A percentile compares a stretch with the other conserved stretches of the same genome.
phyloP scores from a whole-genome alignment of 2,888 invertebrate genomes.

The Rotaria socialis region DNA sequence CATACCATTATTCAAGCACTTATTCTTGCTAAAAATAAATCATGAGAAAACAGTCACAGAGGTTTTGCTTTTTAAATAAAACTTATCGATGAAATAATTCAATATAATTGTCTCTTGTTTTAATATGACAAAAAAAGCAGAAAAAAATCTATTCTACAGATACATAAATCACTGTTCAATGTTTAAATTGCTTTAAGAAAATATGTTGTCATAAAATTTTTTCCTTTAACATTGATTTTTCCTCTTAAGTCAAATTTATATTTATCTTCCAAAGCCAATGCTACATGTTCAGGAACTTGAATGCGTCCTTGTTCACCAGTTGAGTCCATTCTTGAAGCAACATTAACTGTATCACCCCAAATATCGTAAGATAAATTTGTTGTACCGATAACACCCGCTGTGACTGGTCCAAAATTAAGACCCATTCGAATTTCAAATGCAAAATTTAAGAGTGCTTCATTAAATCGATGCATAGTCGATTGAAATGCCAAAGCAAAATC shows the following conservation, averaged over 20 bases:
- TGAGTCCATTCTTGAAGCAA: conserved; percentile 92
- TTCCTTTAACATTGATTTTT: too few species aligned
- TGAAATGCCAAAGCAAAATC: conserved; percentile 85
- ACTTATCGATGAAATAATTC: neutral
- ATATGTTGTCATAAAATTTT: too few species aligned
- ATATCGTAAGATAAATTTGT: conserved; percentile 92
- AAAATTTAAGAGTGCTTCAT: conserved; percentile 56
- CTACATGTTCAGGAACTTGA: conserved; percentile 59
- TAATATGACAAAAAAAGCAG: neutral
- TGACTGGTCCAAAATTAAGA: conserved; percentile 72
- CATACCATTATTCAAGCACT: neutral
- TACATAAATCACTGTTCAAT: conserved; percentile 24
- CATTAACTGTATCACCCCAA: conserved; percentile 97
- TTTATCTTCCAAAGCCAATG: conserved; percentile 44
- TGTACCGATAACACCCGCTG: conserved; percentile 77
- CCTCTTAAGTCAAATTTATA: too few species aligned
- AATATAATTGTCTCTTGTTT: conserved; percentile 9
- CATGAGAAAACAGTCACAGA: neutral
- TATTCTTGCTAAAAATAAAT: neutral
- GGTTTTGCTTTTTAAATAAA: neutral
- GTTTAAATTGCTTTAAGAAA: too few species aligned
- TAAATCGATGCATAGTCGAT: conserved; percentile 61
- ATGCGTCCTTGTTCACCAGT: conserved; percentile 67
- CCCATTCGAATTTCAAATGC: conserved; percentile 66
- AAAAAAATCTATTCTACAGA: conserved; percentile 24